Conservation (phyloP, 2,797 vertebrate species). For the Myotis daubentonii region DNA sequence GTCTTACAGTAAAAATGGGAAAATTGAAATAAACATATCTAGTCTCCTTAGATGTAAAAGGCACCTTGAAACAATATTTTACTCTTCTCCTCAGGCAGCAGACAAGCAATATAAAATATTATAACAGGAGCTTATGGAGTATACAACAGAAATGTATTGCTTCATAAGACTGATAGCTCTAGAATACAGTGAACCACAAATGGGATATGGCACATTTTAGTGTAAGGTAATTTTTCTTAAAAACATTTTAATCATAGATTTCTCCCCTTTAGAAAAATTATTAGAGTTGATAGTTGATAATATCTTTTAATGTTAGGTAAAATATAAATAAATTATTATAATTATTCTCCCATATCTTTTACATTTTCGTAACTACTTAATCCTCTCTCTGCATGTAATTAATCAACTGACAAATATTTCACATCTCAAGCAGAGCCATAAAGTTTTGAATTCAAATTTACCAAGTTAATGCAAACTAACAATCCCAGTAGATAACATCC, state of each 20-base stretch:
- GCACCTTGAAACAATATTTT: slow-evolving; percentile 59
- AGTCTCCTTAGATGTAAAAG: slow-evolving; percentile 60
- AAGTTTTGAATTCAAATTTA: background rate
- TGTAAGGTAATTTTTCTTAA: slow-evolving; percentile 56
- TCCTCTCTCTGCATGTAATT: background rate
- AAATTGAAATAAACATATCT: slow-evolving; percentile 20
- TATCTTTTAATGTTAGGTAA: slow-evolving; percentile 23
- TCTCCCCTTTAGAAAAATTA: slow-evolving; percentile 28
- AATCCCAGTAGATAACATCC: background rate
- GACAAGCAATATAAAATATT: slow-evolving; percentile 68
- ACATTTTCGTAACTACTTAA: slow-evolving; percentile 1
- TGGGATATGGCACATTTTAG: slow-evolving; percentile 52
- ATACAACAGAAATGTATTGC: slow-evolving; percentile 66
- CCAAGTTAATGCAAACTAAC: background rate
- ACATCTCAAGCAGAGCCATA: background rate
- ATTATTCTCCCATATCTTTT: background rate
- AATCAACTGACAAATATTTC: background rate
- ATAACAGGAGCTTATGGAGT: slow-evolving; percentile 57
- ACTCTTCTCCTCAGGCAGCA: slow-evolving; percentile 53
- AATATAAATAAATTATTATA: slow-evolving; percentile 41
- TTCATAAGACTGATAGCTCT: slow-evolving; percentile 60
- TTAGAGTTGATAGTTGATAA: slow-evolving; percentile 8
- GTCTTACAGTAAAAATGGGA: slow-evolving; percentile 42
- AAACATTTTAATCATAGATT: slow-evolving; percentile 43
- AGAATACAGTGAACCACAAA: slow-evolving; percentile 53